Base-by-base conservation (phyloP, 2,888 invertebrate species). In the Stegana nigrithorax region DNA sequence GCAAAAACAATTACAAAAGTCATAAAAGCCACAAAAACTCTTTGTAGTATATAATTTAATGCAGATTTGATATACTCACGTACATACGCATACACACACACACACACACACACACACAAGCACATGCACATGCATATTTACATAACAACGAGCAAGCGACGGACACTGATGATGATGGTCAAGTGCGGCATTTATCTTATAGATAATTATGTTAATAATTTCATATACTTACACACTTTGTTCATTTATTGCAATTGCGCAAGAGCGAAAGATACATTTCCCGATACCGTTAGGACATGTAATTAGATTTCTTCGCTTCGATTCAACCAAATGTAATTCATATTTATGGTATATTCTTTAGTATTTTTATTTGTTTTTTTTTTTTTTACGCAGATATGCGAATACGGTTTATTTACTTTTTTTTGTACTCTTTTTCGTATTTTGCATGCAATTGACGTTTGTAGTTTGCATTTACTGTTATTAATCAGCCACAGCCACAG, bases 161-260 rank as follows among this genome's bases (percentile, higher is more conserved):
- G 61, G 65, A 59, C 55, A 47, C 63, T 62, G 44, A 25, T 59
- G 62, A 63, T 65, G 63, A 45, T 32, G 25, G 45, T 55, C 32
- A 36, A 45, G 67, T 55, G 67, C 57, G 72, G 76, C 67, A 78
- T 78, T 81, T 81, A 80, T 81, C 80, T 80, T 80, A 73, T 80
- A 73, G 81, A 81, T 80, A 81, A 17, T 47, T 12, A 51, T 27
- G 14, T 26, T 45, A 45, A 51, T 57, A 21, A 59, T 53, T 19
- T 10, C 21, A 26, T 51, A 17, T n/a, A n/a, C n/a, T n/a, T n/a
- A n/a, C n/a, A n/a, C n/a, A n/a, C n/a, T 39, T 50, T 32, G 5
- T 59, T 47, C 47, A 26, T 39, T 60, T 51, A n/a, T n/a, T 60
- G 25, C 36, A 51, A n/a, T 60, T 26, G 45, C 21, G 19, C n/a